Evolutionary conservation across 2,113 vertebrate species (phyloP).

Genomic region (Pipra filicauda): DNA sequence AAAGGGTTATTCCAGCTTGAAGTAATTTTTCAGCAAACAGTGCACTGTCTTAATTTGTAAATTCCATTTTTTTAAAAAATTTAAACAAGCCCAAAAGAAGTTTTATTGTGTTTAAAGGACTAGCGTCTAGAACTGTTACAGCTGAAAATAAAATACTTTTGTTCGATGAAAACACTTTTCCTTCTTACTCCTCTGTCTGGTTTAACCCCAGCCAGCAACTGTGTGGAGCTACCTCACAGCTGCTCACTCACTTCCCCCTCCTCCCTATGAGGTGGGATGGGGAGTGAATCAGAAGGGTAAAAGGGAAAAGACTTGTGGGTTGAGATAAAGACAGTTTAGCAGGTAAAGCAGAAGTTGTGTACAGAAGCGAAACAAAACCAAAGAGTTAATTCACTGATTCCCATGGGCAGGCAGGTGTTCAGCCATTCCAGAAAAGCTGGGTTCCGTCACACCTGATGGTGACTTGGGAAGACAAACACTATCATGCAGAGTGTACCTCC

Average conservation of each 20-base stretch:
- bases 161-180: background rate
- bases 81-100: background rate
- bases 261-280: fast-evolving
- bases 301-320: background rate
- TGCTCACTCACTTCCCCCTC: background rate
- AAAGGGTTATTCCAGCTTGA: background rate
- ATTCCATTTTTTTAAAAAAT: no score
- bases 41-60: background rate
- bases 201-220: background rate
- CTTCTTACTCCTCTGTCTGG: background rate
- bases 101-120: background rate
- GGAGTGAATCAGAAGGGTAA: background rate
- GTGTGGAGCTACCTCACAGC: background rate
- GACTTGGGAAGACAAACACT: background rate
- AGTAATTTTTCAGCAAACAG: background rate
- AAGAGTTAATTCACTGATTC: background rate
- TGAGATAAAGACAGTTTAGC: background rate
- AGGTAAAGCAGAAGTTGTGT: background rate
- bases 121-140: background rate
- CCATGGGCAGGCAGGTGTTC: background rate
- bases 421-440: background rate
- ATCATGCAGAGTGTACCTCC: background rate
- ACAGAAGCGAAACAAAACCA: background rate
- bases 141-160: background rate
- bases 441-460: background rate